Conservation (phyloP, 2,888 invertebrate species). For the Melikaiella ostensackeni region DNA sequence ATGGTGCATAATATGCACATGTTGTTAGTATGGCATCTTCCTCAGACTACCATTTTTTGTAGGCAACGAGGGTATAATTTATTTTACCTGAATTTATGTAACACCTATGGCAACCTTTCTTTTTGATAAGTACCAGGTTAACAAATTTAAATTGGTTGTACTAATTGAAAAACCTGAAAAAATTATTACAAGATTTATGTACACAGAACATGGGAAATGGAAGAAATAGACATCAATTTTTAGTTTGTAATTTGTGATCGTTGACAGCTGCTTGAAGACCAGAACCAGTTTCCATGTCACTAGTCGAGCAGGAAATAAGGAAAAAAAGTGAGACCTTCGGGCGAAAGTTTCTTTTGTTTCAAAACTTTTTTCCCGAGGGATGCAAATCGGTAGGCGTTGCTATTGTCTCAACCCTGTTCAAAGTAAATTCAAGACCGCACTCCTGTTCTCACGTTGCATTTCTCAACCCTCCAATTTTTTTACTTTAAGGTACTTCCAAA, state of each 20-base stretch:
- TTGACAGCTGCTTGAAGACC: conserved; percentile 34
- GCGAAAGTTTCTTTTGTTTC: conserved; percentile 40
- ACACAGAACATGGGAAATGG: too few relatives aligned
- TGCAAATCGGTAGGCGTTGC: conserved; percentile 37
- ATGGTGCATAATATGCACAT: too few relatives aligned
- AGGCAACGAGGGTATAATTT: too few relatives aligned
- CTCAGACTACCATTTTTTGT: too few relatives aligned
- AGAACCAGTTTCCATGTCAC: conserved; percentile 34
- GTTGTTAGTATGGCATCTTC: too few relatives aligned
- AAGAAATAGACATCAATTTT: too few relatives aligned
- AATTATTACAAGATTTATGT: too few relatives aligned
- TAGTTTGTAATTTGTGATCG: not conserved
- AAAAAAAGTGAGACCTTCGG: conserved; percentile 33
- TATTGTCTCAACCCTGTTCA: conserved; percentile 38
- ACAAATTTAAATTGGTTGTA: too few relatives aligned
- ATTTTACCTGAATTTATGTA: too few relatives aligned
- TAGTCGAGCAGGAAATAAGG: conserved; percentile 38
- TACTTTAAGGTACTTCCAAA: not conserved
- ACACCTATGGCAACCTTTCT: too few relatives aligned
- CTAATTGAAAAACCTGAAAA: too few relatives aligned
- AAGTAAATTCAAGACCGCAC: conserved; percentile 39
- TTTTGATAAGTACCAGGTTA: too few relatives aligned
- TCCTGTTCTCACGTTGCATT: conserved; percentile 34
- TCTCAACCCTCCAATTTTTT: conserved; percentile 14
- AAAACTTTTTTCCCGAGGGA: conserved; percentile 37